Conservation (phyloP, 2,888 invertebrate species). For the Ditylenchus weischeri region DNA sequence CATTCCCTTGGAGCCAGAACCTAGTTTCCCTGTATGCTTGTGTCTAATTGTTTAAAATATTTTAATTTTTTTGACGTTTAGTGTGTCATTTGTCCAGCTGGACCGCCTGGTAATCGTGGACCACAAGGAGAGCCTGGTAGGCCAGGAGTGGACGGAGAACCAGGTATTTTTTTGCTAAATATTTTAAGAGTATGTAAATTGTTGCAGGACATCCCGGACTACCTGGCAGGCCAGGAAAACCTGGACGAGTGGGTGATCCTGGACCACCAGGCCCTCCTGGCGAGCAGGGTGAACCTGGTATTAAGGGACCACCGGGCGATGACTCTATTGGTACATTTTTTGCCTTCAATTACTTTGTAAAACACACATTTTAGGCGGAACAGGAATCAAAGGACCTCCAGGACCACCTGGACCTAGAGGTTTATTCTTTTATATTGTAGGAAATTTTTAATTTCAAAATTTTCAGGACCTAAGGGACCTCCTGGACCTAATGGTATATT, state of each 20-base stretch:
- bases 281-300: constrained; percentile 55
- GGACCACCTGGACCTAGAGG: constrained; percentile 55
- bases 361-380: constrained; percentile 47
- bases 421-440: background rate
- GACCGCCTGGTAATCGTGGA: constrained; percentile 43
- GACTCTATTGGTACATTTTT: constrained; percentile 36
- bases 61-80: constrained; percentile 6
- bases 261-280: constrained; percentile 51
- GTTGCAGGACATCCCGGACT: constrained; percentile 41
- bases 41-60: background rate
- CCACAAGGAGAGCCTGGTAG: constrained; percentile 56
- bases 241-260: constrained; percentile 54
- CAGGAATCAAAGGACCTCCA: constrained; percentile 57
- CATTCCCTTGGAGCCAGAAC: constrained; percentile 57
- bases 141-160: constrained; percentile 49
- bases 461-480: constrained; percentile 53
- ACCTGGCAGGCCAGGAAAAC: constrained; percentile 53
- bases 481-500: constrained; percentile 54
- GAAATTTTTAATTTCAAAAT: background rate
- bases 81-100: constrained; percentile 57
- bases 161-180: constrained; percentile 30
- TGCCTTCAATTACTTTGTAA: background rate
- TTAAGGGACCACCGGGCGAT: constrained; percentile 56
- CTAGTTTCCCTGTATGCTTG: constrained; percentile 46
- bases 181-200: background rate